Evolutionary conservation across 2,113 vertebrate genomes (phyloP), one percentile per base, ranked within the genome.

Genomic region (Mionectes macconnelli): DNA sequence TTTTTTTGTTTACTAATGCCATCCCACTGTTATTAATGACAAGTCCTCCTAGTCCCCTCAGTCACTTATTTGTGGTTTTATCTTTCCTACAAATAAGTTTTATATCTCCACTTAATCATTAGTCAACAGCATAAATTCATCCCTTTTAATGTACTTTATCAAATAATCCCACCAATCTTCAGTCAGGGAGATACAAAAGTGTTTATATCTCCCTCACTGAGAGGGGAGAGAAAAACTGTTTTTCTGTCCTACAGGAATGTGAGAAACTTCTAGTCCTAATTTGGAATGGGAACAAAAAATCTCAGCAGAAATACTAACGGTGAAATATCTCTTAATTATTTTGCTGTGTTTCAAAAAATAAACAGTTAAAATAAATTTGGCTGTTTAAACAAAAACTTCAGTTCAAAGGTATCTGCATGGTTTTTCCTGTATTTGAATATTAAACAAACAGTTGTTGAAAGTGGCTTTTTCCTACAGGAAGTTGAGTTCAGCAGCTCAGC

Each of bases 381-480:
- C 20, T 67, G 25, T 49, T 82, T 81, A 94, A 93, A 69, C 8
- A 21, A 57, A 93, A 87, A 82, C 39, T 50, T 81, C 20, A 57
- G 13, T 62, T 89, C 24, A 76, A 86, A 73, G 19, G 53, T 74
- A 59, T 67, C 69, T 53, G 17, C 42, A 17, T 50, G 30, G 33
- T 67, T 92, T 85, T 94, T 94, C 77, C 78, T 94, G 66, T 79
- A 92, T 84, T 89, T 89, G 52, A 91, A 45, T 8, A 42, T 56
- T 59, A 82, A 94, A 83, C 47, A 92, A 96, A 72, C 13, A 79
- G 37, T 42, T 76, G 57, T 69, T 85, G 44, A 94, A 83, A 68
- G 40, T 42, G 75, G 37, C 8, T 27, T 79, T 87, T 90, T 90
- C 53, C 67, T 94, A 35, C 27, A 83, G 75, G 70, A 94, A 93